These are phyloP conservation scores for Scleropages formosus DNA, from an alignment of 2,797 vertebrate species.

Conservation along the genomic window DNA sequence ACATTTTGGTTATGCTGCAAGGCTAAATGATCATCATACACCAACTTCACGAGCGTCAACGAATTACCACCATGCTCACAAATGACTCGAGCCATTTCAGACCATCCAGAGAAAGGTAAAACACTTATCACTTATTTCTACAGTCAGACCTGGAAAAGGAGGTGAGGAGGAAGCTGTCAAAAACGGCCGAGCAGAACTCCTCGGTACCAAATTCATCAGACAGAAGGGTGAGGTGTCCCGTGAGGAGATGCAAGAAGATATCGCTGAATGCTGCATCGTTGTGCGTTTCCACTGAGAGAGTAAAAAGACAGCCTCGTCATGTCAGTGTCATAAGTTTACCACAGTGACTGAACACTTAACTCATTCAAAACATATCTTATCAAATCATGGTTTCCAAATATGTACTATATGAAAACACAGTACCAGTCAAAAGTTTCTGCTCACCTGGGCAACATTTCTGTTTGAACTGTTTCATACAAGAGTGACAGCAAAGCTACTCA, in stretches of 20 bases:
- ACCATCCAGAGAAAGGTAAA: neutral
- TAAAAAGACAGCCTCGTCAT: neutral
- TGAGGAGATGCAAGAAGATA: slow-evolving; percentile 93
- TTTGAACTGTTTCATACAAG: no score
- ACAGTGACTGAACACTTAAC: no score
- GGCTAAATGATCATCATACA: neutral
- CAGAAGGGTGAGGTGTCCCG: slow-evolving; percentile 85
- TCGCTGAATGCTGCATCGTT: slow-evolving; percentile 91
- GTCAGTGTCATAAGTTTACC: no score
- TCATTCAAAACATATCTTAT: no score
- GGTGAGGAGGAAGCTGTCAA: slow-evolving; percentile 88
- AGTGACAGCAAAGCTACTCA: no score
- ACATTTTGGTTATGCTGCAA: neutral
- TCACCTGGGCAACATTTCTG: no score
- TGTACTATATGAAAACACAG: no score
- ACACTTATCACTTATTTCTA: no score
- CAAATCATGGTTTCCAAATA: no score
- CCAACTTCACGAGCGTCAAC: neutral
- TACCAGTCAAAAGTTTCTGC: no score
- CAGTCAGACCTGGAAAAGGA: slow-evolving; percentile 80
- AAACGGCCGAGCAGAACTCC: slow-evolving; percentile 88
- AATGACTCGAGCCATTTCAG: neutral
- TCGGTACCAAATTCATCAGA: slow-evolving; percentile 88
- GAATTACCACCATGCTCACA: neutral
- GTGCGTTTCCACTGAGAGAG: slow-evolving; percentile 81